A percentile compares a stretch with the other conserved stretches of the same genome.
Evolutionary conservation across 2,113 vertebrate genomes (phyloP).

Genomic region (Ovis aries): DNA sequence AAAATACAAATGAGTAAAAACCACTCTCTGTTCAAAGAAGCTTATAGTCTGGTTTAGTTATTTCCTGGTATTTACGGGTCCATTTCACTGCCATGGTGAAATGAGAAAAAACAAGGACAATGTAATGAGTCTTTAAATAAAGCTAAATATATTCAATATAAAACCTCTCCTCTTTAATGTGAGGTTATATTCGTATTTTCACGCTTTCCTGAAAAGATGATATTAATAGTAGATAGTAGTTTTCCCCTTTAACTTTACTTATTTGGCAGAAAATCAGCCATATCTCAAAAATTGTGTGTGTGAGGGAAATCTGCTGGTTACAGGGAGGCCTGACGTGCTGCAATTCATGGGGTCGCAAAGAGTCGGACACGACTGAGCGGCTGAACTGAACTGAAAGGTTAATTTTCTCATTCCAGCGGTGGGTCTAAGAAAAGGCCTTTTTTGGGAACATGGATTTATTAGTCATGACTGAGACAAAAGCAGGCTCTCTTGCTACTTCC

Average conservation of each 20-base stretch:
- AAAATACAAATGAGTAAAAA: not conserved
- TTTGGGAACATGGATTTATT: not conserved
- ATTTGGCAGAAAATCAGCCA: not conserved
- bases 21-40: not conserved
- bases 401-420: not conserved
- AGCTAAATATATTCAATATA: not conserved
- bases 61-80: not conserved
- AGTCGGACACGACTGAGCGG: no score
- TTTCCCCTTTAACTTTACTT: not conserved
- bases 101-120: not conserved
- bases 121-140: conserved; percentile 6
- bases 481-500: not conserved
- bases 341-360: no score
- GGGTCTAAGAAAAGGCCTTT: not conserved
- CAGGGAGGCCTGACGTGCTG: no score
- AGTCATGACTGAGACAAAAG: not conserved
- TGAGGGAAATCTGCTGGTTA: not conserved
- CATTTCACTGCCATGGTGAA: conserved; percentile 9
- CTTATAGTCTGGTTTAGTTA: not conserved
- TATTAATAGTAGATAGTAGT: not conserved
- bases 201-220: conserved; percentile 8
- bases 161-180: conserved; percentile 1
- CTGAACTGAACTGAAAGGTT: not conserved
- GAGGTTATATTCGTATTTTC: not conserved
- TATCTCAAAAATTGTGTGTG: not conserved